Evolutionary conservation across 1,140 invertebrate genomes (phyloP).

Genomic region (Cydia splendana): DNA sequence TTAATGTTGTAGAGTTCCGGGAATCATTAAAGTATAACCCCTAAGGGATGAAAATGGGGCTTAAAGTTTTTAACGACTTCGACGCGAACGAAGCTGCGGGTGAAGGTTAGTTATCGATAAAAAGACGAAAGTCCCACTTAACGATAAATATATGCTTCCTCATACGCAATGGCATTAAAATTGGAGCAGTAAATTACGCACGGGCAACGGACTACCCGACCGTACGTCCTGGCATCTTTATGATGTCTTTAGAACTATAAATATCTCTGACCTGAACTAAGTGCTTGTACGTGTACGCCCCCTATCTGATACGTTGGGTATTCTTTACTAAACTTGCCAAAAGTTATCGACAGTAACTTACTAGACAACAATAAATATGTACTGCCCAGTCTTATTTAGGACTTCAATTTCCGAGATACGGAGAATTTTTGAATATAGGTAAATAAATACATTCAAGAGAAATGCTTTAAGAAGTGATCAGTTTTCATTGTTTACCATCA

Average conservation of each 20-base stretch:
- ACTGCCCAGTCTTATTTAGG: not conserved
- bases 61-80: no score
- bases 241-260: not conserved
- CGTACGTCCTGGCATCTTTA: constrained; percentile 2
- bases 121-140: not conserved
- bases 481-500: no score
- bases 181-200: not conserved
- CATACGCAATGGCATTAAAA: not conserved
- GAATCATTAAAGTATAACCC: no score
- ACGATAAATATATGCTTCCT: not conserved
- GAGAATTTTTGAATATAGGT: not conserved
- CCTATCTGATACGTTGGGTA: not conserved
- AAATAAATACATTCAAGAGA: not conserved
- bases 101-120: not conserved
- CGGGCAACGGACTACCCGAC: not conserved
- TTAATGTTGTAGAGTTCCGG: no score
- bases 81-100: no score
- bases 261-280: constrained; percentile 4
- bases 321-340: constrained; percentile 7
- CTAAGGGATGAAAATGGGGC: no score
- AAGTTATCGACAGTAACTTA: not conserved
- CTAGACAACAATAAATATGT: not conserved
- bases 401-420: not conserved
- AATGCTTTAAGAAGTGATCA: no score
- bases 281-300: not conserved